Conservation (phyloP, 2,888 invertebrate genomes). For the Orgyia antiqua region DNA sequence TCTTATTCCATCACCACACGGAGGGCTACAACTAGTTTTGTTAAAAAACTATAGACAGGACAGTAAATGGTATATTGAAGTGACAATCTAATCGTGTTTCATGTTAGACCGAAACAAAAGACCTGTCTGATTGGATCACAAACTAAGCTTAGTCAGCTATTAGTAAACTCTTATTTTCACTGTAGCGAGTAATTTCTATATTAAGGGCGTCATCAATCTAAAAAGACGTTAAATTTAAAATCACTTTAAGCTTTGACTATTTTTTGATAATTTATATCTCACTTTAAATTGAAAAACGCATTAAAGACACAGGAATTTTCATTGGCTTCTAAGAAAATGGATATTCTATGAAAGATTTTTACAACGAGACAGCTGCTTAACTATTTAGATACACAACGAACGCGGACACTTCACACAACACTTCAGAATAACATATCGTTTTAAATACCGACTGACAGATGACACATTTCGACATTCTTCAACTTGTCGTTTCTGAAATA, state of each 20-base stretch:
- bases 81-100: too few species aligned
- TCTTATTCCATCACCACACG: too few species aligned
- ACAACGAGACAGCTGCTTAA: slow-evolving; percentile 61
- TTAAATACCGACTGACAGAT: slow-evolving; percentile 77
- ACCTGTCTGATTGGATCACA: too few species aligned
- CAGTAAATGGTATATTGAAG: too few species aligned
- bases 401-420: slow-evolving; percentile 46
- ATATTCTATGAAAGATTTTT: slow-evolving; percentile 53
- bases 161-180: too few species aligned
- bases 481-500: slow-evolving; percentile 75
- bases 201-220: slow-evolving; percentile 20
- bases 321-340: slow-evolving; percentile 53
- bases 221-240: slow-evolving; percentile 16
- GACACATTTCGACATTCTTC: slow-evolving; percentile 78
- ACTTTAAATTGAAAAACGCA: slow-evolving; percentile 33
- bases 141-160: too few species aligned
- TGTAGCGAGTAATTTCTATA: slow-evolving; percentile 16
- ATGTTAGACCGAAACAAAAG: too few species aligned
- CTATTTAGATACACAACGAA: slow-evolving; percentile 65
- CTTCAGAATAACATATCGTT: slow-evolving; percentile 74
- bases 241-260: slow-evolving; percentile 18
- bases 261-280: slow-evolving; percentile 37
- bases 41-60: too few species aligned
- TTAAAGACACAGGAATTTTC: slow-evolving; percentile 49
- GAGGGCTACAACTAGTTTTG: too few species aligned